Percentiles rank a stretch among this genome's conserved stretches.
Evolutionary conservation across 2,888 invertebrate species (phyloP).

Genomic region (Drosophila atripex): DNA sequence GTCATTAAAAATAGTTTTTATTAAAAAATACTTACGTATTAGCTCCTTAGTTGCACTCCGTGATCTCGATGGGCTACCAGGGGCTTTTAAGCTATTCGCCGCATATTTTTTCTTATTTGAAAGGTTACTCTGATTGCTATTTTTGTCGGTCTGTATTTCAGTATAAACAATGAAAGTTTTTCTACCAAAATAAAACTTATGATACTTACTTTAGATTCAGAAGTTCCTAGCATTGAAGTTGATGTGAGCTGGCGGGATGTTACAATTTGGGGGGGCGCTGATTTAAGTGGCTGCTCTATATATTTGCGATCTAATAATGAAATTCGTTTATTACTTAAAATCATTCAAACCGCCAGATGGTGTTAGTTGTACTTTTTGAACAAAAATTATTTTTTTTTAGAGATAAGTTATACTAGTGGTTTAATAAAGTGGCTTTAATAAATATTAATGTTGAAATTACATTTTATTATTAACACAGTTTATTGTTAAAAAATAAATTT

Average conservation of each 20-base stretch:
- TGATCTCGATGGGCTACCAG: conserved; percentile 93
- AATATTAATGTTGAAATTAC: neutral
- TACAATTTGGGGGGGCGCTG: conserved; percentile 89
- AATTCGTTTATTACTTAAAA: neutral
- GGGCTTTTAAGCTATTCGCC: conserved; percentile 86
- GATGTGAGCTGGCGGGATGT: conserved; percentile 85
- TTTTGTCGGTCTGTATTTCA: conserved; percentile 56
- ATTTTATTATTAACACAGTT: too few species aligned
- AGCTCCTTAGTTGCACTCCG: conserved; percentile 95
- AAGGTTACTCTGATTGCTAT: conserved; percentile 66
- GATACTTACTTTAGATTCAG: conserved; percentile 66
- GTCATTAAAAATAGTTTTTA: conserved; percentile 30
- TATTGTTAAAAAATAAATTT: too few species aligned
- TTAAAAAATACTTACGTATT: conserved; percentile 83
- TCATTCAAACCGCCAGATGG: neutral
- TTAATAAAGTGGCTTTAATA: too few species aligned
- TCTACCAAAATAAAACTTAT: neutral
- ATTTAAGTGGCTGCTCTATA: conserved; percentile 92
- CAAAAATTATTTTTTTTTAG: neutral
- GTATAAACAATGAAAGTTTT: neutral
- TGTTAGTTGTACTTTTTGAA: neutral
- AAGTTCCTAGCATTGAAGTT: conserved; percentile 32
- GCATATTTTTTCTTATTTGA: conserved; percentile 87
- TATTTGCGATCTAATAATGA: conserved; percentile 88
- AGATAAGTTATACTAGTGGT: neutral